A percentile compares a stretch with the other conserved stretches of the same genome.
Evolutionary conservation across 1,140 invertebrate genomes (phyloP).

Genomic region (Homalodisca vitripennis): DNA sequence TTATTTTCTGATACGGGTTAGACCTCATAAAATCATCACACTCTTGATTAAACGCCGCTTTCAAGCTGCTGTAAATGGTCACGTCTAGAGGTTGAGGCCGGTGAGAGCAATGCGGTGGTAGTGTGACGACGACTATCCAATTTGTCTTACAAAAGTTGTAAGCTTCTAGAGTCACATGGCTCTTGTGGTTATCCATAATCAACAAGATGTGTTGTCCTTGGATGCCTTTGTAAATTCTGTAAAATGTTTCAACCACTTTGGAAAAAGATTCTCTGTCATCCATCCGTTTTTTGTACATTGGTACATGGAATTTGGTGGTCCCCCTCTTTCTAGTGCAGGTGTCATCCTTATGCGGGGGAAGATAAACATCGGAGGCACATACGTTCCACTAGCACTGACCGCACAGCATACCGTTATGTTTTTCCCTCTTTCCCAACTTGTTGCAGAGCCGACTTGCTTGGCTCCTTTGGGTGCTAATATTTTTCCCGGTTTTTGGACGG

Average conservation of each 20-base stretch:
- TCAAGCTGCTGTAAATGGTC: slow-evolving; percentile 47
- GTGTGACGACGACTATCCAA: slow-evolving; percentile 45
- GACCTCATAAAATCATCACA: slow-evolving; percentile 43
- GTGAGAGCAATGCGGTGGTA: slow-evolving; percentile 47
- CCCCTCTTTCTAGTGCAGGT: slow-evolving; percentile 40
- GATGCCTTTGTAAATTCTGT: no score
- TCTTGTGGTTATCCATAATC: slow-evolving; percentile 47
- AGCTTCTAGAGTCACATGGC: slow-evolving; percentile 41
- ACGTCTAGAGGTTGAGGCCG: slow-evolving; percentile 46
- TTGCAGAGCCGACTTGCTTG: slow-evolving; percentile 36
- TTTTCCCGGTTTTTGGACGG: slow-evolving; percentile 43
- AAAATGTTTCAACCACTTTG: no score
- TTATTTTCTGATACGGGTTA: slow-evolving; percentile 41
- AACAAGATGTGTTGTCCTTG: slow-evolving; percentile 32
- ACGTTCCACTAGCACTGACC: slow-evolving; percentile 43
- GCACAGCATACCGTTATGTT: slow-evolving; percentile 41
- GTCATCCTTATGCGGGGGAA: slow-evolving; percentile 42
- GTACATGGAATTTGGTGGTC: slow-evolving; percentile 43
- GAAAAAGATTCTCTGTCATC: slow-evolving; percentile 44
- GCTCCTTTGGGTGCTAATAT: slow-evolving; percentile 30
- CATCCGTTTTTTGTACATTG: slow-evolving; percentile 45
- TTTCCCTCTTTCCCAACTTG: slow-evolving; percentile 43
- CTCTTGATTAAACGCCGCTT: slow-evolving; percentile 47
- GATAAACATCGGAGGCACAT: slow-evolving; percentile 49
- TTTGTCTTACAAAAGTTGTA: slow-evolving; percentile 43